These are phyloP conservation scores for Melinopterus prodromus DNA, from an alignment of 2,888 invertebrate species.

Conservation along the genomic window DNA sequence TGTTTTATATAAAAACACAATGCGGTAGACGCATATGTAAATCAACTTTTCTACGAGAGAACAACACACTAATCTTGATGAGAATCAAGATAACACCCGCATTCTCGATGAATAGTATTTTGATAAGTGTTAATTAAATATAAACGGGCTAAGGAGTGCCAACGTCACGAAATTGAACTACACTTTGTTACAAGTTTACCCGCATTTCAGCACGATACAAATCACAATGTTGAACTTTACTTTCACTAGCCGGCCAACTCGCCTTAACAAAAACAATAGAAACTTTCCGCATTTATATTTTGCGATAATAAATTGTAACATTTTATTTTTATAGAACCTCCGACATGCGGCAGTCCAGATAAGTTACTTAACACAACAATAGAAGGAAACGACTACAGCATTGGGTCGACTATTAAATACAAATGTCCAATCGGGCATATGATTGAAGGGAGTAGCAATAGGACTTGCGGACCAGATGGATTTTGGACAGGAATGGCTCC, in stretches of 20 bases:
- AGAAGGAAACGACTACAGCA: slow-evolving; percentile 71
- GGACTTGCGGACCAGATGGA: slow-evolving; percentile 78
- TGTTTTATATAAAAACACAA: neutral
- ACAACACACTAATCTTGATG: neutral
- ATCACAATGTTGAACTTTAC: neutral
- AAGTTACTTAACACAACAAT: slow-evolving; percentile 85
- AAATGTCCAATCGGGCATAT: slow-evolving; percentile 84
- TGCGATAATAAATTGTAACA: neutral
- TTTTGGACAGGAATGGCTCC: slow-evolving; percentile 87
- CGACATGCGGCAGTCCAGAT: slow-evolving; percentile 89
- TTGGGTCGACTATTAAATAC: slow-evolving; percentile 79
- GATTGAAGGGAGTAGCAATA: slow-evolving; percentile 73
- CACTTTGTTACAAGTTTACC: neutral
- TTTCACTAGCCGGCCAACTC: neutral
- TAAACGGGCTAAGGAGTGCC: neutral
- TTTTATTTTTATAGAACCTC: slow-evolving; percentile 69
- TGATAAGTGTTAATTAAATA: neutral
- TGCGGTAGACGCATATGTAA: neutral
- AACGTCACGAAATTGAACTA: neutral
- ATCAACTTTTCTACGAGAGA: neutral
- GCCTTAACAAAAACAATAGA: neutral
- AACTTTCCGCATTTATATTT: neutral
- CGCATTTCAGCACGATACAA: neutral
- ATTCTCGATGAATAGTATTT: neutral
- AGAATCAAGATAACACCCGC: neutral